Base-by-base conservation (phyloP, 2,113 vertebrate species). In the Todiramphus saurophagus region DNA sequence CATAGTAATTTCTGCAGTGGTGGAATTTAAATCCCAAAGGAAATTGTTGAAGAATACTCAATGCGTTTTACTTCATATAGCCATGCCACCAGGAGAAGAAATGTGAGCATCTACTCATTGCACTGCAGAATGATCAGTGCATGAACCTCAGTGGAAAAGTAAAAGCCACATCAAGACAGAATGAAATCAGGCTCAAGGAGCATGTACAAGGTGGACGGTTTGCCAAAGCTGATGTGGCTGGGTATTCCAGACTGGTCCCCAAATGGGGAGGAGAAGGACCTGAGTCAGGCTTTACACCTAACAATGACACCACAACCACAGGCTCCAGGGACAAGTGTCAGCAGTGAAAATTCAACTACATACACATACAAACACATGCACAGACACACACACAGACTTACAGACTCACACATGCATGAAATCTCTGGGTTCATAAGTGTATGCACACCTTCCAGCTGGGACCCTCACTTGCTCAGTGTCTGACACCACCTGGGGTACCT, bases 371-470 rank as follows among this genome's bases (percentile, higher is more conserved):
- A 33, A 27, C 20, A 33, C 18, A 13, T 53, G 25, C 27, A 39
- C 2, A 19, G 35, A 13, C 20, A 17, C 18, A 59, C 30, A 51
- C 35, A 31, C 13, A 50, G 14, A 27, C 19, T 59, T 7, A 55
- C 21, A 55, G 2, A 46, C 31, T 20, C 16, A 35, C n/a, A 46
- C 9, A 62, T 15, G 43, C 18, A 31, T 1, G 6, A 14, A 2
- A 7, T 11, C 11, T 19, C 10, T n/a, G 43, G 19, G 11, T 50
- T 75, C 62, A 68, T 44, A 43, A 37, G 33, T 0, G 3, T 15
- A 16, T 0, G 2, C 16, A 30, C 7, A 5, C 23, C 10, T 2
- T 0, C 24, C 28, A 20, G n/a, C 46, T 7, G 11, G 55, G 21
- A 79, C 13, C 1, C 14, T 69, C 25, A 7, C 24, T 44, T 0